Evolutionary conservation across 2,113 vertebrate genomes (phyloP).

Genomic region (Narcine bancroftii): DNA sequence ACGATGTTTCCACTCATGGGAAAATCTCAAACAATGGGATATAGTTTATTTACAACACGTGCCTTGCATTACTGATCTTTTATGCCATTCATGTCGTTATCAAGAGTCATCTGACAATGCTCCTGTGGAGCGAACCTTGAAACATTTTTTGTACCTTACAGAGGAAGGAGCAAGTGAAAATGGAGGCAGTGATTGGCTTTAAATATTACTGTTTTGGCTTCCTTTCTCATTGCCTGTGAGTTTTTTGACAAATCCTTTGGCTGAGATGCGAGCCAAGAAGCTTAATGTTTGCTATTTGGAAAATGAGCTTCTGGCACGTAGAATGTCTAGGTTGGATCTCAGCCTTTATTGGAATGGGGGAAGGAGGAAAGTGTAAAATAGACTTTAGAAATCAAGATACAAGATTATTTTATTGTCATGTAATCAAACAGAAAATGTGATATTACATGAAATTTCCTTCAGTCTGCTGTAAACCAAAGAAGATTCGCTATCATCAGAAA

Average conservation of each 20-base stretch:
- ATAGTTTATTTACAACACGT: background rate
- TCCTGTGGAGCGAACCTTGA: background rate
- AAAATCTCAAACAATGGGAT: too few species aligned
- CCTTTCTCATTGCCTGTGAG: background rate
- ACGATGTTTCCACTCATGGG: too few species aligned
- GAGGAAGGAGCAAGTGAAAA: background rate
- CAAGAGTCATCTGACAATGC: background rate
- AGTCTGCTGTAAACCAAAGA: too few species aligned
- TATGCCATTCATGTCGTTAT: background rate
- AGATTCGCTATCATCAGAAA: too few species aligned
- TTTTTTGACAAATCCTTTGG: background rate
- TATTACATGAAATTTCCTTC: too few species aligned
- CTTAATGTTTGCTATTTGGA: background rate
- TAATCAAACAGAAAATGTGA: too few species aligned
- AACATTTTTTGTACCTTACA: background rate
- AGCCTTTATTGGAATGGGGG: background rate
- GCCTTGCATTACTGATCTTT: background rate
- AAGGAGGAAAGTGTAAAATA: background rate
- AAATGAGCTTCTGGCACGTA: background rate
- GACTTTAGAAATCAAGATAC: background rate
- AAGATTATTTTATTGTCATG: too few species aligned
- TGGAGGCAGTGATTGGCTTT: background rate
- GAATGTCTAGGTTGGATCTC: background rate
- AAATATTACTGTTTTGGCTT: background rate
- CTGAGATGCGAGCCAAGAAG: background rate